phyloP scores from a whole-genome alignment of 2,113 vertebrate species.

The Percina caprodes region DNA sequence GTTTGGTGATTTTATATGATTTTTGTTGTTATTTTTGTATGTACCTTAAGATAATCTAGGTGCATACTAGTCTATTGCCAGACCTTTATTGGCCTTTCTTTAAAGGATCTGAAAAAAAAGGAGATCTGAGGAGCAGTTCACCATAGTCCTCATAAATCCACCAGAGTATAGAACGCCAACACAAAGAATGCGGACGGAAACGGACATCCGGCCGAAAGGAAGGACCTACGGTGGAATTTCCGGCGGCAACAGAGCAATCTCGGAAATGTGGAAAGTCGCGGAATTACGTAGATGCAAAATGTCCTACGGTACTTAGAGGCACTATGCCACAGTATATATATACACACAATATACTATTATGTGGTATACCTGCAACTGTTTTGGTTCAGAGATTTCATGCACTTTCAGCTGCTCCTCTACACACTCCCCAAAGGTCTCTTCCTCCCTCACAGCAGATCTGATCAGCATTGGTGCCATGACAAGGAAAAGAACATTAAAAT shows the following conservation, averaged over 20 bases:
- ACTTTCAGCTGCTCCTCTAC: not conserved
- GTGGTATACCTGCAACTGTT: constrained; percentile 58
- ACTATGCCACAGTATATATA: not conserved
- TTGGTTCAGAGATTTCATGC: constrained; percentile 36
- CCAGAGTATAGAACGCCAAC: too few relatives aligned
- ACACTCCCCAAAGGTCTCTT: constrained; percentile 4
- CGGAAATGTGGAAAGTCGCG: too few relatives aligned
- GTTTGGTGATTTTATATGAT: not conserved
- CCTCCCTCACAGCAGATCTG: constrained; percentile 51
- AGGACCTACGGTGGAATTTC: too few relatives aligned
- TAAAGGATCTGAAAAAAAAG: too few relatives aligned
- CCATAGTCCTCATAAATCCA: too few relatives aligned
- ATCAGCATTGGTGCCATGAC: constrained; percentile 53
- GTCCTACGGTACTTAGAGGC: not conserved
- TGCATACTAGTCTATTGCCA: too few relatives aligned
- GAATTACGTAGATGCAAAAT: not conserved
- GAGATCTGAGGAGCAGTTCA: too few relatives aligned
- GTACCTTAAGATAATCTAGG: not conserved
- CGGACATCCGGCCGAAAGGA: too few relatives aligned
- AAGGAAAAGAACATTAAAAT: not conserved
- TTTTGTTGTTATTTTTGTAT: not conserved
- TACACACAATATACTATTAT: not conserved
- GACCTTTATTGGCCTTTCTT: too few relatives aligned
- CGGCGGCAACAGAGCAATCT: too few relatives aligned
- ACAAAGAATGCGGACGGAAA: too few relatives aligned